These are phyloP conservation scores for Ifrita kowaldi DNA, from an alignment of 2,113 vertebrate species.

Conservation along the genomic window DNA sequence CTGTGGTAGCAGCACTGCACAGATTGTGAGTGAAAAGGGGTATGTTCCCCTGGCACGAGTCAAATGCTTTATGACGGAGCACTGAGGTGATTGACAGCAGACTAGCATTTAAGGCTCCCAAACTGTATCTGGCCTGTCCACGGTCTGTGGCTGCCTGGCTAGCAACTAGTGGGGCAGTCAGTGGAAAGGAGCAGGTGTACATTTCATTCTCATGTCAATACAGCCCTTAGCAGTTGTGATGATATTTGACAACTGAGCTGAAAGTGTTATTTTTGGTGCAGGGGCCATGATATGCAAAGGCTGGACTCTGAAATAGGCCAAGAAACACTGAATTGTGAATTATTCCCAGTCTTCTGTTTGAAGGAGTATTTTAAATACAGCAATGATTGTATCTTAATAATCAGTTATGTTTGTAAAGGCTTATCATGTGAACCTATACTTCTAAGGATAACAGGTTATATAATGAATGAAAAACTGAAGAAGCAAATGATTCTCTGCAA, in stretches of 20 bases:
- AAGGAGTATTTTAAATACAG: background rate
- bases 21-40: background rate
- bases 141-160: background rate
- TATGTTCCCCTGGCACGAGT: background rate
- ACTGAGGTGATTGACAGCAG: background rate
- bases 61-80: background rate
- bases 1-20: background rate
- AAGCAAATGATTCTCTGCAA: background rate
- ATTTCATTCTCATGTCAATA: rapidly evolving
- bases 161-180: background rate
- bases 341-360: background rate
- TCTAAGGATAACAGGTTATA: background rate
- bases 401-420: background rate
- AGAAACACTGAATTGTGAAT: background rate
- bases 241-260: background rate
- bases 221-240: background rate
- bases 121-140: background rate
- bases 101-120: background rate
- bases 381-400: background rate
- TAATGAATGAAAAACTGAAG: background rate
- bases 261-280: background rate
- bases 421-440: background rate
- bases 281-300: background rate
- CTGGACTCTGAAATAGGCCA: background rate
- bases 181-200: background rate